A percentile compares a stretch with the other conserved stretches of the same genome.
Evolutionary conservation across 2,888 invertebrate genomes (phyloP).

Genomic region (Orthosia gracilis): DNA sequence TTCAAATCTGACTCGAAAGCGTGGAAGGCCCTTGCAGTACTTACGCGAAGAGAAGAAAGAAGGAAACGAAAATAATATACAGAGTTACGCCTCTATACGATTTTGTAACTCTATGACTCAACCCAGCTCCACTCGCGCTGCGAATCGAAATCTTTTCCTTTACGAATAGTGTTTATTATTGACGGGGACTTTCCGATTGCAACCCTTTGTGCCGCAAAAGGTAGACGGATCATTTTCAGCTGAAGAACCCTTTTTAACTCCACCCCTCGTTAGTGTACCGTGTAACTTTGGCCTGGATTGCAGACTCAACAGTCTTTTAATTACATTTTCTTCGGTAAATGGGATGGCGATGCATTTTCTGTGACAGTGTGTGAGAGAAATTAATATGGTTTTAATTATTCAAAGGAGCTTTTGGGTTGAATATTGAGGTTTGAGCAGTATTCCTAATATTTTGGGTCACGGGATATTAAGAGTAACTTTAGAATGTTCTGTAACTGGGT

Average conservation of each 20-base stretch:
- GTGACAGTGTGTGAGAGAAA: slow-evolving; percentile 40
- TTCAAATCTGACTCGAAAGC: no score
- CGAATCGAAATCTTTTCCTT: slow-evolving; percentile 46
- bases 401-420: slow-evolving; percentile 24
- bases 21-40: no score
- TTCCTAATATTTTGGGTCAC: background rate
- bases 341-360: slow-evolving; percentile 48
- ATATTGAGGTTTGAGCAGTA: slow-evolving; percentile 2
- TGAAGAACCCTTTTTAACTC: slow-evolving; percentile 48
- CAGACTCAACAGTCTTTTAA: slow-evolving; percentile 43
- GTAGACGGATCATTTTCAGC: slow-evolving; percentile 53
- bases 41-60: no score
- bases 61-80: no score
- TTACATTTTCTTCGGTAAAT: slow-evolving; percentile 51
- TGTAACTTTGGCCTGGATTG: slow-evolving; percentile 39
- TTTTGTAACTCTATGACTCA: background rate
- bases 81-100: background rate
- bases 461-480: background rate
- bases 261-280: slow-evolving; percentile 52
- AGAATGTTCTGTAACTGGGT: no score
- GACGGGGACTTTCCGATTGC: slow-evolving; percentile 52
- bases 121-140: background rate
- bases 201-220: slow-evolving; percentile 55
- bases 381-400: slow-evolving; percentile 53
- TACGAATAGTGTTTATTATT: slow-evolving; percentile 57